These are phyloP conservation scores for Poecilia gillii DNA, from an alignment of 2,797 vertebrate genomes.

Conservation along the genomic window DNA sequence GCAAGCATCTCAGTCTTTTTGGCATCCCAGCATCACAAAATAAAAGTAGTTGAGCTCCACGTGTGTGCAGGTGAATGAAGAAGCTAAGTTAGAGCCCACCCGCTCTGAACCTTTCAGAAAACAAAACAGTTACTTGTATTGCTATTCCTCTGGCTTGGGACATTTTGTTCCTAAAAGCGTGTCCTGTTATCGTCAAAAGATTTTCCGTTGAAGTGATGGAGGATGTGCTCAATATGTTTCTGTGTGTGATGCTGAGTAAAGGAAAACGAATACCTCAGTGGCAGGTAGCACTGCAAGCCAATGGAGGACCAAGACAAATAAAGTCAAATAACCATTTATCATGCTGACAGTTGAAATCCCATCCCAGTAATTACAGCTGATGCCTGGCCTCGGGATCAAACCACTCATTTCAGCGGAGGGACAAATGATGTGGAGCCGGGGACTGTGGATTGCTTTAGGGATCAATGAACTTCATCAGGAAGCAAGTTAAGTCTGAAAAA, in stretches of 20 bases:
- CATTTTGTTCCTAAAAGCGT: constrained; percentile 51
- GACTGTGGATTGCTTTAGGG: constrained; percentile 53
- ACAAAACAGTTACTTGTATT: constrained; percentile 30
- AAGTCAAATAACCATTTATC: constrained; percentile 76
- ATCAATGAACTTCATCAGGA: constrained; percentile 78
- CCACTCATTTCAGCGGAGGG: constrained; percentile 60
- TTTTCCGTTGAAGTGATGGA: constrained; percentile 71
- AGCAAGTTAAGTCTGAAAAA: constrained; percentile 67
- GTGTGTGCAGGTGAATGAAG: constrained; percentile 23
- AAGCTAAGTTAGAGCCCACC: constrained; percentile 22
- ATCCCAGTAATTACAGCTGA: constrained; percentile 75
- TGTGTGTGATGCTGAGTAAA: constrained; percentile 61
- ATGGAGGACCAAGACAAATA: constrained; percentile 69
- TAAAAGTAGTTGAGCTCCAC: constrained; percentile 24
- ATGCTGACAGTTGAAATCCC: constrained; percentile 71
- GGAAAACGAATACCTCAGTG: constrained; percentile 67
- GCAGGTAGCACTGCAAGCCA: constrained; percentile 51
- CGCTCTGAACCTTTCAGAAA: neutral
- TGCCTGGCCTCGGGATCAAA: constrained; percentile 61
- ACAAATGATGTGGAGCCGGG: constrained; percentile 52
- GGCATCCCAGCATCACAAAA: constrained; percentile 35
- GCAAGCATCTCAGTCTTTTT: constrained; percentile 39
- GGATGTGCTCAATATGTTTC: constrained; percentile 59
- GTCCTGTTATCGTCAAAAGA: constrained; percentile 60
- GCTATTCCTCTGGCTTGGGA: constrained; percentile 21